phyloP scores from a whole-genome alignment of 2,113 vertebrate species.

The Oreotrochilus melanogaster region DNA sequence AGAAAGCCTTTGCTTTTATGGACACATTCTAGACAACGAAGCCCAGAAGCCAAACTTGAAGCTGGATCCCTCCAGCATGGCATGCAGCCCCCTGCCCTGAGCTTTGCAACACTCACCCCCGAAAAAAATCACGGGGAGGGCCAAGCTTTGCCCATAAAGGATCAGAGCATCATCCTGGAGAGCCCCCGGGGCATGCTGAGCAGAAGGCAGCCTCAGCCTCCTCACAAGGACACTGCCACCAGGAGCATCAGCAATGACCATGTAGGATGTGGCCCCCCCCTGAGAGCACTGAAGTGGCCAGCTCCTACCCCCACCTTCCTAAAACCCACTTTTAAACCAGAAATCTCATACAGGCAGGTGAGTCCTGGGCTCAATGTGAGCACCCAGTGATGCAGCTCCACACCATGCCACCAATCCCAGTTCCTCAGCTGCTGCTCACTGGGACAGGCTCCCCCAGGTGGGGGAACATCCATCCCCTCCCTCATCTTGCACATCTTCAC shows the following conservation, averaged over 20 bases:
- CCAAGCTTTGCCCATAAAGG: neutral
- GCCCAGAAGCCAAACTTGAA: neutral
- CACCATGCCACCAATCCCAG: neutral
- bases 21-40: neutral
- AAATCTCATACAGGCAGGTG: neutral
- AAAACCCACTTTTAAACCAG: neutral
- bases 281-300: neutral
- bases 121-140: neutral
- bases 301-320: neutral
- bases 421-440: neutral
- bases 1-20: neutral
- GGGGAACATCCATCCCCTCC: neutral
- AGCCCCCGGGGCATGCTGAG: neutral
- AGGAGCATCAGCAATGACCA: rapidly evolving
- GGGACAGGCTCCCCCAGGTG: neutral
- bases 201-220: rapidly evolving
- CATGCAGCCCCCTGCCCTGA: neutral
- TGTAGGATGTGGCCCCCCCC: neutral
- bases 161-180: neutral
- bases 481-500: neutral
- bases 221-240: neutral
- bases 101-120: neutral
- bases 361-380: neutral
- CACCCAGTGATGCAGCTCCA: neutral
- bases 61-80: neutral